These are phyloP conservation scores for Cathartes aura DNA, from an alignment of 2,113 vertebrate species.

Conservation along the genomic window DNA sequence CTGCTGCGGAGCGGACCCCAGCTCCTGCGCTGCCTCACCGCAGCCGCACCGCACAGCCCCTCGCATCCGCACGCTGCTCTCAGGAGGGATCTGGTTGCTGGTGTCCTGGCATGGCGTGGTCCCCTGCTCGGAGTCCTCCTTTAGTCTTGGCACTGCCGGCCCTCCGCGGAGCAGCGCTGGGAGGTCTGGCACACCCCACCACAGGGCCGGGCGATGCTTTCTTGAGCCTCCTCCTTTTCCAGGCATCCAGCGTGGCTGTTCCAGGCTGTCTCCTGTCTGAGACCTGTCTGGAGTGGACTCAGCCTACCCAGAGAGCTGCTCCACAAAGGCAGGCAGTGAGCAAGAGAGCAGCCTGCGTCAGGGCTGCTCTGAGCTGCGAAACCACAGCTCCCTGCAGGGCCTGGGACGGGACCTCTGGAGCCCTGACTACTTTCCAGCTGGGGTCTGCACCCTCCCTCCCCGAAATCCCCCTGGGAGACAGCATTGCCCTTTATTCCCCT, in stretches of 20 bases:
- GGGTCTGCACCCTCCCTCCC: neutral
- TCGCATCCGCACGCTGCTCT: neutral
- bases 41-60: neutral
- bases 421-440: neutral
- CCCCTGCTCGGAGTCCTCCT: neutral
- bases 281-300: neutral
- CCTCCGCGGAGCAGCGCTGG: neutral
- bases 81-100: neutral
- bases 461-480: neutral
- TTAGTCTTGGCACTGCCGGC: neutral
- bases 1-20: neutral
- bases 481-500: neutral
- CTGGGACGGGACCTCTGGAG: neutral
- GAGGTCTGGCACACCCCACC: neutral
- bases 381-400: neutral
- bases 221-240: neutral
- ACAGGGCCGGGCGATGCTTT: neutral
- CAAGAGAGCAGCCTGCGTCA: neutral
- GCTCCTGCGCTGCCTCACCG: neutral
- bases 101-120: neutral
- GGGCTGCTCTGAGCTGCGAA: neutral
- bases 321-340: neutral
- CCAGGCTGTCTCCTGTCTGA: neutral
- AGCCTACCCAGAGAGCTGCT: neutral
- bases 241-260: neutral